A percentile compares a stretch with the other conserved stretches of the same genome.
phyloP scores from a whole-genome alignment of 2,797 vertebrate species.

The Cygnus olor region DNA sequence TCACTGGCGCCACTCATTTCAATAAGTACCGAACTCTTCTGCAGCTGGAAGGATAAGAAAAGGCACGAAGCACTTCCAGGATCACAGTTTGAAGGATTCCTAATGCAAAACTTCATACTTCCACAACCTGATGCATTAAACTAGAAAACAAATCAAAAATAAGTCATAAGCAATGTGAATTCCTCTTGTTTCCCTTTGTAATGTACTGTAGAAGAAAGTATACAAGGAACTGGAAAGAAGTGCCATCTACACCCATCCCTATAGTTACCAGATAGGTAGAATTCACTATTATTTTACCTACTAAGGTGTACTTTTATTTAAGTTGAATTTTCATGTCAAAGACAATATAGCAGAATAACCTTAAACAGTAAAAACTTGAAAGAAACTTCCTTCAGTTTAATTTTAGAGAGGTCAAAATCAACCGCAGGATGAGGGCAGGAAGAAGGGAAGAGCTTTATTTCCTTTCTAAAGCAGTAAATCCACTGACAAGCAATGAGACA shows the following conservation, averaged over 20 bases:
- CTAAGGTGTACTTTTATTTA: not conserved
- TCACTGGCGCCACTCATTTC: conserved; percentile 87
- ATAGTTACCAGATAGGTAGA: not conserved
- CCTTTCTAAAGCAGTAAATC: not conserved
- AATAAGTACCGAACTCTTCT: conserved; percentile 76
- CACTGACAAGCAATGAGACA: not conserved
- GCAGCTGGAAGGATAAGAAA: conserved; percentile 84
- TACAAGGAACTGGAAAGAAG: not conserved
- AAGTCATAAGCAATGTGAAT: not conserved
- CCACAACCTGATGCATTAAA: conserved; percentile 85
- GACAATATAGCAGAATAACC: not conserved
- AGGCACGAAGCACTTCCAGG: conserved; percentile 80
- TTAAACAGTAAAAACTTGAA: not conserved
- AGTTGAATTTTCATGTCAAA: not conserved
- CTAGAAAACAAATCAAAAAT: conserved; percentile 72
- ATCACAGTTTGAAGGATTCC: conserved; percentile 84
- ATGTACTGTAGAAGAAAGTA: not conserved
- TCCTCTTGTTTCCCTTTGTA: not conserved
- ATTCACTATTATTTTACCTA: no score
- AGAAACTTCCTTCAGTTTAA: not conserved
- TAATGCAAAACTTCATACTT: conserved; percentile 84
- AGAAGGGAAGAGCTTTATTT: not conserved
- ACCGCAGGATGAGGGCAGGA: not conserved
- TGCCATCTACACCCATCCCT: not conserved
- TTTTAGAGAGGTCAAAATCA: not conserved